A percentile compares a stretch with the other conserved stretches of the same genome.
Conservation (phyloP, 2,113 vertebrate species). For the Nerophis lumbriciformis region DNA sequence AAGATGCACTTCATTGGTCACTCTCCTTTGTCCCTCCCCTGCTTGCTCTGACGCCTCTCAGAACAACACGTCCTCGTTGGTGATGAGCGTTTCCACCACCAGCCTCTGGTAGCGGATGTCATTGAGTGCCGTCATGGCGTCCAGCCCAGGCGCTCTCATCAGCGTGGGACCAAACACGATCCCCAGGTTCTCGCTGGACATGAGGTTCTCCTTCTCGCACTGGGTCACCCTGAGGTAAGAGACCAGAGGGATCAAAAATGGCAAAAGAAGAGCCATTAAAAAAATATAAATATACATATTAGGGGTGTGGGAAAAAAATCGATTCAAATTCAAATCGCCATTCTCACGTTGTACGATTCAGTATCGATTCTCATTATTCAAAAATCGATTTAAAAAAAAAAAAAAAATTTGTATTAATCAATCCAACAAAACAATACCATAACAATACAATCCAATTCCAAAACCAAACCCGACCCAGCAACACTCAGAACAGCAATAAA, state of each 20-base stretch:
- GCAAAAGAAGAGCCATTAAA: background rate
- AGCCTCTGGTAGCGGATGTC: conserved; percentile 95
- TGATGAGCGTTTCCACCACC: conserved; percentile 91
- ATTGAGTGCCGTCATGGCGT: conserved; percentile 88
- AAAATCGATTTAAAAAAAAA: too few species aligned
- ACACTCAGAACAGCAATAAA: too few species aligned
- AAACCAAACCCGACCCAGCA: too few species aligned
- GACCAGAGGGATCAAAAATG: background rate
- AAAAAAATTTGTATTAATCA: too few species aligned
- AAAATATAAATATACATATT: too few species aligned
- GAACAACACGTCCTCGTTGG: conserved; percentile 94
- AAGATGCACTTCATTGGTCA: background rate
- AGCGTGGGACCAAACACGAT: conserved; percentile 82
- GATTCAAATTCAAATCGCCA: too few species aligned
- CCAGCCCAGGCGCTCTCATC: conserved; percentile 86
- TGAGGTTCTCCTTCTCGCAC: conserved; percentile 87
- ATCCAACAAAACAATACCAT: too few species aligned
- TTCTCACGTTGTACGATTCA: too few species aligned
- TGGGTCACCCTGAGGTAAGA: conserved; percentile 78
- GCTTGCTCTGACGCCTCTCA: conserved; percentile 45
- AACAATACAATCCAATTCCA: too few species aligned
- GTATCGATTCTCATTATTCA: too few species aligned
- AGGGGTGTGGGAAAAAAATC: too few species aligned
- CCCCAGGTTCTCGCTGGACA: conserved; percentile 91
- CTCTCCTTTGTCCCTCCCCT: background rate